Percentiles rank a stretch among this genome's conserved stretches.
phyloP scores from a whole-genome alignment of 2,888 invertebrate genomes.

The Andrena haemorrhoa region DNA sequence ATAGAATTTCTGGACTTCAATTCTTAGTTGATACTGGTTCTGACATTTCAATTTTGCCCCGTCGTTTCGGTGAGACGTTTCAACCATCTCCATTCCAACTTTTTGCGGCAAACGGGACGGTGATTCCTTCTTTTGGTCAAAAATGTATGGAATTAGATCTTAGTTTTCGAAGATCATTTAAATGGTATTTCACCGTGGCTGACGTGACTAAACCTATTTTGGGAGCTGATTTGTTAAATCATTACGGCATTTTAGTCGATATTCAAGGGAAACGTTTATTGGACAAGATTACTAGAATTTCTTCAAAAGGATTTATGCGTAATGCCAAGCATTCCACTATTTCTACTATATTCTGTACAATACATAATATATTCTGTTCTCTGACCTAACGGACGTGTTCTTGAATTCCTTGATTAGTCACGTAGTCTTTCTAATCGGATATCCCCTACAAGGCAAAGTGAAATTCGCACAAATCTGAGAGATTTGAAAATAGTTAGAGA shows the following conservation, averaged over 20 bases:
- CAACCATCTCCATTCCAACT: background rate
- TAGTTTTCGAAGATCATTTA: background rate
- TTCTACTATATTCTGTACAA: too few species aligned
- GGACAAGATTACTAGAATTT: background rate
- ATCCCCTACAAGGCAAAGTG: background rate
- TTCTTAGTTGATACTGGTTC: conserved; percentile 18
- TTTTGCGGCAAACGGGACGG: conserved; percentile 9
- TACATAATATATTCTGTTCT: too few species aligned
- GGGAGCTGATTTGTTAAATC: conserved; percentile 1
- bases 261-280: background rate
- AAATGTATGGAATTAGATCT: background rate
- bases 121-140: background rate
- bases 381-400: too few species aligned
- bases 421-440: background rate
- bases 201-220: background rate
- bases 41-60: conserved; percentile 10
- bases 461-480: too few species aligned
- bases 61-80: background rate
- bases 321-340: background rate
- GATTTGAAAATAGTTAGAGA: too few species aligned
- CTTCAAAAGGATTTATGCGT: too few species aligned
- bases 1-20: background rate
- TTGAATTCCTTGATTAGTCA: background rate
- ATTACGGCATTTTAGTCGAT: background rate
- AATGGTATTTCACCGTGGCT: background rate